Percentiles rank a stretch among this genome's conserved stretches.
phyloP scores from a whole-genome alignment of 35 echinoderm and acorn worm genomes.

The Ptychodera flava region DNA sequence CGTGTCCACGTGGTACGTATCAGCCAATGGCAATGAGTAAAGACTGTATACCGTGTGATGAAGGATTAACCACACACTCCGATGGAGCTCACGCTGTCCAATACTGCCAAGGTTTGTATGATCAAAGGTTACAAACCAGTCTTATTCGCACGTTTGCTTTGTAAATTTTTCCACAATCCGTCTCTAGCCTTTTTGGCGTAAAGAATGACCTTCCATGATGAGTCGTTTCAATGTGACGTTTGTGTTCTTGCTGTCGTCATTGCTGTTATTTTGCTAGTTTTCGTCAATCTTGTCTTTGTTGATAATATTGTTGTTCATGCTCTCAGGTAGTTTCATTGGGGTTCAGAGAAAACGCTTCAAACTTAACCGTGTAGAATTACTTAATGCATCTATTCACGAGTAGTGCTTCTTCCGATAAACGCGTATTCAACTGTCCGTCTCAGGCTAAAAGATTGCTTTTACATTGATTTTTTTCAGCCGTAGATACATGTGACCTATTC shows the following conservation, averaged over 20 bases:
- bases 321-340: neutral
- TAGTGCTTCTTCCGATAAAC: neutral
- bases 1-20: constrained; percentile 27
- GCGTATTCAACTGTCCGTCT: neutral
- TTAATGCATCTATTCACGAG: neutral
- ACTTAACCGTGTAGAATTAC: neutral
- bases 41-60: constrained; percentile 17
- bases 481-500: constrained; percentile 4
- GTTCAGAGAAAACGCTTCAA: neutral
- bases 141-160: too few relatives aligned
- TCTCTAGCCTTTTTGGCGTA: neutral
- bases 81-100: constrained; percentile 14
- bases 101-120: constrained; percentile 38
- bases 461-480: neutral
- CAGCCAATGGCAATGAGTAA: constrained; percentile 8
- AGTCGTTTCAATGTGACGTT: neutral
- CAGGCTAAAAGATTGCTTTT: neutral
- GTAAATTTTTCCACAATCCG: too few relatives aligned
- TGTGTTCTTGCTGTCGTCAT: neutral
- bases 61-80: constrained; percentile 17
- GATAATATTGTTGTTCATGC: too few relatives aligned
- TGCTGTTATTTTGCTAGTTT: too few relatives aligned
- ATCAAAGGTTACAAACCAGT: too few relatives aligned
- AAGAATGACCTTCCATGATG: neutral
- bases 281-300: too few relatives aligned